A percentile compares a stretch with the other conserved stretches of the same genome.
Evolutionary conservation across 2,888 invertebrate genomes (phyloP).

Genomic region (Limnephilus auricula): DNA sequence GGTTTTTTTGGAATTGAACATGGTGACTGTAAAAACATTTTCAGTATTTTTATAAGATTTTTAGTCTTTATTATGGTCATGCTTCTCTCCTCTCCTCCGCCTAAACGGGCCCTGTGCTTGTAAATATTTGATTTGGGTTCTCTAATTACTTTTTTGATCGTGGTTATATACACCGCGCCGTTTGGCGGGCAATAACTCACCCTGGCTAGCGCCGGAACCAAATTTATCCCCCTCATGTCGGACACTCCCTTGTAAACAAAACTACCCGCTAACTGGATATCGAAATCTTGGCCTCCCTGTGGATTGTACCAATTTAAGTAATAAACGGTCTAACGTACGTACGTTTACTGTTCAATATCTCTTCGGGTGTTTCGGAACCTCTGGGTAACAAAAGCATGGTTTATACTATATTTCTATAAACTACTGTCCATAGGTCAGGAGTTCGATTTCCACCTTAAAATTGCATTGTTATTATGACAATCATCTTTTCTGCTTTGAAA

Average conservation of each 20-base stretch:
- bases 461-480: background rate
- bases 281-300: background rate
- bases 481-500: background rate
- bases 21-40: background rate
- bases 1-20: background rate
- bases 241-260: slow-evolving; percentile 35
- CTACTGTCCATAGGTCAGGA: background rate
- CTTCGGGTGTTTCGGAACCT: background rate
- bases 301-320: background rate
- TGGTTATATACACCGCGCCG: slow-evolving; percentile 36
- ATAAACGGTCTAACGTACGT: background rate
- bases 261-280: slow-evolving; percentile 7
- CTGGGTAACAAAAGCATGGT: too few species aligned
- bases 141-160: slow-evolving; percentile 63
- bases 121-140: slow-evolving; percentile 63
- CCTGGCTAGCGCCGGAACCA: slow-evolving; percentile 52
- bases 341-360: background rate
- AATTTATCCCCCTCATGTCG: slow-evolving; percentile 53
- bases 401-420: background rate
- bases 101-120: slow-evolving; percentile 32
- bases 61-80: slow-evolving; percentile 18
- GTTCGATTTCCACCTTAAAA: background rate
- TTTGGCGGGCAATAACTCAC: slow-evolving; percentile 56
- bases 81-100: slow-evolving; percentile 25
- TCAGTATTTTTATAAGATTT: slow-evolving; percentile 47